Percentiles rank a stretch among this genome's conserved stretches.
Conservation (phyloP, 2,797 vertebrate genomes). For the Etheostoma perlongum region DNA sequence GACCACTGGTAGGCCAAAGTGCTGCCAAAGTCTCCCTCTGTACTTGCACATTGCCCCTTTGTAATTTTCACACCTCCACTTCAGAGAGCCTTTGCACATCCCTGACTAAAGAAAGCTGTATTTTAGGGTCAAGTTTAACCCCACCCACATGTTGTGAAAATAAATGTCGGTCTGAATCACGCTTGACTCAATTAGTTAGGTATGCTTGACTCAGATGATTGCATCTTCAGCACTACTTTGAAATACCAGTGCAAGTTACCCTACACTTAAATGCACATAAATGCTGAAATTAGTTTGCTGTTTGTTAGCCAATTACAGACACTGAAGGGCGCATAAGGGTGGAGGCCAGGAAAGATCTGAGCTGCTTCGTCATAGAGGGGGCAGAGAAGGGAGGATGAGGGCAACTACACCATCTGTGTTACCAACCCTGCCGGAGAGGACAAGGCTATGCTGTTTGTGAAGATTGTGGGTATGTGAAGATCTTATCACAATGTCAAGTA, state of each 20-base stretch:
- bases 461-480: slow-evolving; percentile 89
- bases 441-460: slow-evolving; percentile 87
- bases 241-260: background rate
- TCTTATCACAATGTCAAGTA: background rate
- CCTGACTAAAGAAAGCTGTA: background rate
- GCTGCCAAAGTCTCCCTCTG: background rate
- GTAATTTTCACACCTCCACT: background rate
- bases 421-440: slow-evolving; percentile 91
- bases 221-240: background rate
- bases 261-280: background rate
- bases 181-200: background rate
- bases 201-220: background rate
- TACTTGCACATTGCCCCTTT: background rate
- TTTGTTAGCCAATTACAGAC: slow-evolving; percentile 76
- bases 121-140: background rate
- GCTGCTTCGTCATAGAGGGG: slow-evolving; percentile 92
- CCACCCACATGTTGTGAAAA: background rate
- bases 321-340: slow-evolving; percentile 84
- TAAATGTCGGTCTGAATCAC: background rate
- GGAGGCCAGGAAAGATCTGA: slow-evolving; percentile 85
- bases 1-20: background rate
- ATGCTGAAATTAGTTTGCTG: background rate
- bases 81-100: background rate
- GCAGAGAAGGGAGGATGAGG: slow-evolving; percentile 89
- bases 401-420: slow-evolving; percentile 89